Percentiles rank a stretch among this genome's conserved stretches.
phyloP scores from a whole-genome alignment of 2,113 vertebrate genomes.

The Diadophis punctatus region DNA sequence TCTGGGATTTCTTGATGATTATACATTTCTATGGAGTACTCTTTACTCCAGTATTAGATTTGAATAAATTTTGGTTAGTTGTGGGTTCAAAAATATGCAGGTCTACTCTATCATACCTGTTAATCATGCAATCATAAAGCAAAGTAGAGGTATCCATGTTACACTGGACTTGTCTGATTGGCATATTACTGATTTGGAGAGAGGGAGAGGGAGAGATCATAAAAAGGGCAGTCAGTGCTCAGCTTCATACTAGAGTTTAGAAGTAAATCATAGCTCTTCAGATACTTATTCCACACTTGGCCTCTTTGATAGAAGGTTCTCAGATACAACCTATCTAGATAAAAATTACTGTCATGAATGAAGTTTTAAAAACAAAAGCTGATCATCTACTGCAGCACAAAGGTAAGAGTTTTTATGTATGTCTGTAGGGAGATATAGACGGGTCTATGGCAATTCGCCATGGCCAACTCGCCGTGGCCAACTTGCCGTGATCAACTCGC shows the following conservation, averaged over 20 bases:
- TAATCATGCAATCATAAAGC: not conserved
- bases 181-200: not conserved
- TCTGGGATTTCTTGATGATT: not conserved
- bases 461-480: no score
- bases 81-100: not conserved
- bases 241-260: not conserved
- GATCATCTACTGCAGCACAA: not conserved
- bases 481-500: no score
- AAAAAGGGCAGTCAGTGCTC: not conserved
- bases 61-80: not conserved
- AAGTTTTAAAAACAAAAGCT: not conserved
- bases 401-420: not conserved
- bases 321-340: not conserved
- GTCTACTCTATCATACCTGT: not conserved
- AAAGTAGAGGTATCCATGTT: not conserved
- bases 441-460: no score
- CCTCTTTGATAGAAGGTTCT: not conserved
- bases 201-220: not conserved
- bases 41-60: not conserved
- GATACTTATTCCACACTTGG: no score
- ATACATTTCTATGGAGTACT: not conserved
- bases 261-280: no score
- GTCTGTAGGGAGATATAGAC: not conserved
- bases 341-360: not conserved
- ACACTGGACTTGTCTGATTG: not conserved